These are phyloP conservation scores for Sipha maydis DNA, from an alignment of 2,888 invertebrate species.

Conservation along the genomic window DNA sequence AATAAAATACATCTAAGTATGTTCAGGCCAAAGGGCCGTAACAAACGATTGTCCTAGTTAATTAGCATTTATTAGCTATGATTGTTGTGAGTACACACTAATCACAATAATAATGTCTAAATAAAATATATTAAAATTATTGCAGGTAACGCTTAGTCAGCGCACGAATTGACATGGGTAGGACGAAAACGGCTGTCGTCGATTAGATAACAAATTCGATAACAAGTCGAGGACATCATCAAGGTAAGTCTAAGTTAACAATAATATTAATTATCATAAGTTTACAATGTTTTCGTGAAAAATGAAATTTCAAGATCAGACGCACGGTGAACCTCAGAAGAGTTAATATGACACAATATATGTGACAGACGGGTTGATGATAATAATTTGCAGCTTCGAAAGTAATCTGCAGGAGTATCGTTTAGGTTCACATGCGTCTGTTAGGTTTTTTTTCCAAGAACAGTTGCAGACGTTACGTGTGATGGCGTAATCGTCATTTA, in stretches of 20 bases:
- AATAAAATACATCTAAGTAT: conserved; percentile 59
- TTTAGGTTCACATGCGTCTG: not conserved
- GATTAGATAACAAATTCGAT: conserved; percentile 61
- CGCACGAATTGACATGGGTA: conserved; percentile 61
- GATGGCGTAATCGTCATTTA: conserved; percentile 57
- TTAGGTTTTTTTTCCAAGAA: conserved; percentile 49
- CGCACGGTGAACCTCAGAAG: conserved; percentile 39
- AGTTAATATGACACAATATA: not conserved
- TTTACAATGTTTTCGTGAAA: conserved; percentile 55
- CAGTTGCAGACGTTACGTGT: conserved; percentile 53
- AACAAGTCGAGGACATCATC: conserved; percentile 53
- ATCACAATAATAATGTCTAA: conserved; percentile 43
- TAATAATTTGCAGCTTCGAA: not conserved
- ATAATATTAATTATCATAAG: conserved; percentile 39
- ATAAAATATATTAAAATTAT: conserved; percentile 56
- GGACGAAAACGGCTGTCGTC: conserved; percentile 59
- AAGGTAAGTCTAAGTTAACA: conserved; percentile 57
- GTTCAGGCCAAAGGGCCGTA: conserved; percentile 11
- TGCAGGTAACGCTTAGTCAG: conserved; percentile 57
- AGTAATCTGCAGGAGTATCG: not conserved
- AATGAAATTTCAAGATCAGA: conserved; percentile 57
- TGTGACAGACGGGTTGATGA: no score
- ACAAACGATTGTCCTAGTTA: conserved; percentile 60
- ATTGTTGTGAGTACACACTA: conserved; percentile 46
- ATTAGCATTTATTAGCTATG: conserved; percentile 54